Conservation (phyloP, 2,113 vertebrate species). For the Anseranas semipalmata region DNA sequence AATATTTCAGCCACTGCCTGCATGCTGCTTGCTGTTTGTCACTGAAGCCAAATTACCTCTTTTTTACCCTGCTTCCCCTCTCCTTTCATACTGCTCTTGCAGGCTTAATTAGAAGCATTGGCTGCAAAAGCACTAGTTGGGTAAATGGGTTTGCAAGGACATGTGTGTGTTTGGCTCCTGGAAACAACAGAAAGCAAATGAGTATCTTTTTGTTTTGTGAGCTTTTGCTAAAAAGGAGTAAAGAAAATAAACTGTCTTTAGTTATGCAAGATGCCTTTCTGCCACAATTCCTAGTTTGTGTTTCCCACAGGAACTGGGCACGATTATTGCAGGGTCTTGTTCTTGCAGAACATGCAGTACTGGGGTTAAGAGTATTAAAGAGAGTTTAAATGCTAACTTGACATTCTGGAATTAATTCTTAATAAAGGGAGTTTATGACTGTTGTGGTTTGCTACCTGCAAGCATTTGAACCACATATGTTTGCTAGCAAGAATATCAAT, state of each 20-base stretch:
- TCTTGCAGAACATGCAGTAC: neutral
- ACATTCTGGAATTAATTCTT: neutral
- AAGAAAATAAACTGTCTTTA: neutral
- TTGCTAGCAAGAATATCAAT: neutral
- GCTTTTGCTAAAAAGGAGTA: neutral
- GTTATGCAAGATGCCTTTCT: slow-evolving; percentile 31
- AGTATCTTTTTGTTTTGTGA: neutral
- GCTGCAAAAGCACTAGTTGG: neutral
- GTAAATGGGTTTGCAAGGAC: neutral
- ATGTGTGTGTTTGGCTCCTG: neutral
- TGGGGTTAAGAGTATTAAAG: neutral
- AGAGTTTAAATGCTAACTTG: neutral
- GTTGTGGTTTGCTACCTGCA: neutral
- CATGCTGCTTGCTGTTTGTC: neutral
- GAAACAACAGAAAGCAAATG: neutral
- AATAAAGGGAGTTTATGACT: neutral
- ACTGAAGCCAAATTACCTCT: neutral
- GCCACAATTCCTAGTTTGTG: neutral
- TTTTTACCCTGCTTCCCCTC: neutral
- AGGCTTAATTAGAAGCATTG: neutral
- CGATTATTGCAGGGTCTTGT: neutral
- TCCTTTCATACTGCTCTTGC: neutral
- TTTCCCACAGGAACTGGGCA: neutral
- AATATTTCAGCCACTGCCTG: neutral
- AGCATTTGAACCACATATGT: neutral